Evolutionary conservation across 2,113 vertebrate genomes (phyloP), one percentile per base, ranked within the genome.

Genomic region (Octodon degus): DNA sequence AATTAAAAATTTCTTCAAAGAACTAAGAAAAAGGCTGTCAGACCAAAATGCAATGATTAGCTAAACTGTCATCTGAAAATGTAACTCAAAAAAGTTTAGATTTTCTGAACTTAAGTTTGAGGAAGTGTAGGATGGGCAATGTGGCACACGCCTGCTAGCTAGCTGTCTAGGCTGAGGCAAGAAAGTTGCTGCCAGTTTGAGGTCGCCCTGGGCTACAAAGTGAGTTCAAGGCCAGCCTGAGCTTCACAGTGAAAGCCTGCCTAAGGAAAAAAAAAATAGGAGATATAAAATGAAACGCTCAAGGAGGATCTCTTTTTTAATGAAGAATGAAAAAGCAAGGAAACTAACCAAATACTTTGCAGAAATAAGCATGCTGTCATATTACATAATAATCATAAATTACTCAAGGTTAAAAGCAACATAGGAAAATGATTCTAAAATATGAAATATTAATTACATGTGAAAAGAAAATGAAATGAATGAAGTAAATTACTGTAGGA

Each of bases 371-470:
- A 58, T 30, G 25, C 43, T 93, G 27, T 84, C 34, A 81, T 79
- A 58, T 25, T 67, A 92, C 50, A 43, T 30, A 90, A 84, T 53
- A 90, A 55, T 65, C 24, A 77, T 58, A 22, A 85, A 34, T 72
- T 27, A 86, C n/a, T 79, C 25, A n/a, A 14, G 1, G 19, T 1
- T 25, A 25, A 77, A 5, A 11, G 37, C n/a, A 63, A 79, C 58
- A 34, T 84, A 81, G 5, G 80, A 84, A 72, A 95, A 83, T 72
- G 7, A 6, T 22, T 86, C 27, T 90, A 84, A 95, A 84, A 84
- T 84, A 27, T 3, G 19, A 94, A 2, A 37, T 2, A 90, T 70
- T 85, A 82, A 60, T 83, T 94, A 17, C 10, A 62, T 2, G 13
- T 65, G 47, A 14, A 91, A 47, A 0, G 1, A 5, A 37, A 84